Base-by-base conservation (phyloP, 1,140 invertebrate genomes). In the Aleiodes sp. region DNA sequence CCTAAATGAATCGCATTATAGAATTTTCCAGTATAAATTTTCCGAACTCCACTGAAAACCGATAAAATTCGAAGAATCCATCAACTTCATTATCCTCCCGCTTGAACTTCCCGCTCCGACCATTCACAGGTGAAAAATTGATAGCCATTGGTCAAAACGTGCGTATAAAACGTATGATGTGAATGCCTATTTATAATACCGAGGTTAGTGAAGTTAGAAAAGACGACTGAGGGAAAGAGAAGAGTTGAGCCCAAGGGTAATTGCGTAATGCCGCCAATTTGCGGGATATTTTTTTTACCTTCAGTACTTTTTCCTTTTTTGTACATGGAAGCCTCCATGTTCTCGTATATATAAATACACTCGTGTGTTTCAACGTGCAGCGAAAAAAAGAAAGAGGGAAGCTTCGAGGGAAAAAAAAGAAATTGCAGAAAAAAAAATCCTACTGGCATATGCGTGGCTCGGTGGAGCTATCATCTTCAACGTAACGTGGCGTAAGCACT, bases 181-280 rank as follows among this genome's bases (percentile, higher is more conserved):
- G 46, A 68, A 28, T 66, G 52, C 64, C 72, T 70, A 68, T 72
- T 76, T 75, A 75, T 72, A 72, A 69, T 24, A 56, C 21, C 26
- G 35, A 62, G 31, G 12, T 41, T 39, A 24, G 16, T 19, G 60
- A 9, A 41, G 16, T 31, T 56, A n/a, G 16, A 12, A 14, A n/a
- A 6, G 39, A n/a, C n/a, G 2, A 12, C 14, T 37, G 61, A 70
- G 76, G 65, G 74, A 71, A n/a, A 73, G 61, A 70, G 35, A 37
- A 4, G 14, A 67, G 62, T n/a, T 57, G 56, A 14, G 46, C 56
- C 61, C 61, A 19, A 57, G 46, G 70, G 71, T 80, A 81, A 80
- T 81, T 80, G 76, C 73, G 72, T 80, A 79, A 80, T 79, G 64
- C 75, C 73, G 46, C 67, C 76, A 78, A 81, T 81, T 78, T 78